Percentiles rank a stretch among this genome's conserved stretches.
These are phyloP conservation scores for Trichomycterus rosablanca DNA, from an alignment of 2,113 vertebrate species.

Conservation along the genomic window DNA sequence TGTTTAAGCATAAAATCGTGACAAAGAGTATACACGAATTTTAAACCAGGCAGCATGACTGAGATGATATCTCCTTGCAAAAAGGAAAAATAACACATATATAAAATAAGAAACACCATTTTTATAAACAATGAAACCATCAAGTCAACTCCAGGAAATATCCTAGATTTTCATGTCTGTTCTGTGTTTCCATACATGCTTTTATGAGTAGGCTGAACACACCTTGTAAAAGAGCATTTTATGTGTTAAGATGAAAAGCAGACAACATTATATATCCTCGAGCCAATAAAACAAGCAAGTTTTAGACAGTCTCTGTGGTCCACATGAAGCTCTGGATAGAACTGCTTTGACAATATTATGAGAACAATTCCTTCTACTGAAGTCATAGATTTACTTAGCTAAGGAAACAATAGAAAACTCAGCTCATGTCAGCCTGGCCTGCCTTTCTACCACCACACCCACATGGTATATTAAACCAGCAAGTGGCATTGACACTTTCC, in stretches of 20 bases:
- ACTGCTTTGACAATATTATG: slow-evolving; percentile 7
- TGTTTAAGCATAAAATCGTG: background rate
- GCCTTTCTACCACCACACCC: slow-evolving; percentile 19
- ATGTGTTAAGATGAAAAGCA: slow-evolving; percentile 42
- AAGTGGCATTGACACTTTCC: slow-evolving; percentile 40
- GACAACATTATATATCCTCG: slow-evolving; percentile 37
- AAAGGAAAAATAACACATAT: background rate
- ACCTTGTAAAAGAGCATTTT: slow-evolving; percentile 28
- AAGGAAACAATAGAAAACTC: background rate
- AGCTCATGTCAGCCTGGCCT: slow-evolving; percentile 13
- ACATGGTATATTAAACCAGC: slow-evolving; percentile 23
- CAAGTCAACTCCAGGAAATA: slow-evolving; percentile 33
- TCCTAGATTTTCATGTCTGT: slow-evolving; percentile 26
- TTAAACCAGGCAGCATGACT: slow-evolving; percentile 28
- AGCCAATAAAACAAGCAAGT: slow-evolving; percentile 31
- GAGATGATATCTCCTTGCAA: slow-evolving; percentile 1
- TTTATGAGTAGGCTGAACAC: slow-evolving; percentile 37
- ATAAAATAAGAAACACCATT: slow-evolving; percentile 21
- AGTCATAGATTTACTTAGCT: background rate
- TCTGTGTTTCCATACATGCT: slow-evolving; percentile 26
- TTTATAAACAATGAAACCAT: slow-evolving; percentile 16
- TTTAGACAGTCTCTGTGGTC: background rate
- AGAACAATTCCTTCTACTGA: background rate
- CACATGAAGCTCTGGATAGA: slow-evolving; percentile 1
- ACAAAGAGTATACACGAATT: slow-evolving; percentile 14